Evolutionary conservation across 2,113 vertebrate species (phyloP), one percentile per base, ranked within the genome.

Genomic region (Ahaetulla prasina): DNA sequence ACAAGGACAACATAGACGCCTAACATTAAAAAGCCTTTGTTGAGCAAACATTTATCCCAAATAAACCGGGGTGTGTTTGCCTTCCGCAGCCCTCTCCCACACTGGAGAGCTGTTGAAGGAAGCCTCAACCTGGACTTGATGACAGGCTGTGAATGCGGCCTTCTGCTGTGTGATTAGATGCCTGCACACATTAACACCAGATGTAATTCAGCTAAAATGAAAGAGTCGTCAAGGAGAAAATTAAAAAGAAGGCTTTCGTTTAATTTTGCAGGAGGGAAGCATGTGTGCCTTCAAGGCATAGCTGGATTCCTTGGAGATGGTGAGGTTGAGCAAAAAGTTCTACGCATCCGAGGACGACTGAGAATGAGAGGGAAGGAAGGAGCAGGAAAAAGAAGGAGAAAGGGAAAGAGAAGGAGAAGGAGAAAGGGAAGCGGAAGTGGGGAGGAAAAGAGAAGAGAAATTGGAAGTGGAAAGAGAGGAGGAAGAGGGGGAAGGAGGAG

Each of bases 171-270:
- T 52, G 63, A 74, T 5, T 25, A 88, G 47, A 90, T 10, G 18
- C 0, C 1, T 10, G 14, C 53, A 50, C 60, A 35, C 74, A 85
- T 92, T 86, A 88, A 68, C 63, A 80, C 91, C 12, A 1, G 1
- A 0, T 85, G 30, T 3, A 16, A 68, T 80, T 93, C 94, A 20
- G 47, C 43, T 0, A 0, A 8, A 20, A 6, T 68, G 27, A 86
- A 14, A 89, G 94, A 93, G 80, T 27, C 12, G 50, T 57, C 54
- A 22, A 91, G 93, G 93, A 94, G 12, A 43, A 45, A 27, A 84
- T 23, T 39, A 91, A 93, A 88, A 85, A 49, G 55, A 23, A 55
- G 49, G 3, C 22, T 50, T 68, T 30, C 43, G 47, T 84, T 84
- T 88, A 35, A 91, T 93, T 85, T 91, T 1, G 49, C 39, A 27